Conservation (phyloP, 2,113 vertebrate genomes). For the Callospermophilus lateralis region DNA sequence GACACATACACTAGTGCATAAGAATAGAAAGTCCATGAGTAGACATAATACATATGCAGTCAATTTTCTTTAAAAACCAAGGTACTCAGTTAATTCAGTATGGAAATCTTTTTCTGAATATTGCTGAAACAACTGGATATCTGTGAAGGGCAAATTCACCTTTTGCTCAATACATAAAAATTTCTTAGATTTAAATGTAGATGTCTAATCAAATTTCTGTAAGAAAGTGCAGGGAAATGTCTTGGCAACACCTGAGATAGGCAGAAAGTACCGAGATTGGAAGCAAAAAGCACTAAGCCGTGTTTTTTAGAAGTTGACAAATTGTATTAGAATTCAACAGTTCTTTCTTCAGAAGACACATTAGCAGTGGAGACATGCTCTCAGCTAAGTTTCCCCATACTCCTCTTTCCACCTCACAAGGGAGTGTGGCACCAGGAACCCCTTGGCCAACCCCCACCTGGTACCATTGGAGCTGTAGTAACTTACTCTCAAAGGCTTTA, state of each 20-base stretch:
- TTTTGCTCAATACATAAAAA: not conserved
- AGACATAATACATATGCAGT: not conserved
- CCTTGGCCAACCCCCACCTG: conserved; percentile 4
- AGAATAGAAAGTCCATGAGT: not conserved
- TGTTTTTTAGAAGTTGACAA: not conserved
- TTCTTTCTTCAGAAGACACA: not conserved
- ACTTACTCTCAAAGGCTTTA: conserved; percentile 75
- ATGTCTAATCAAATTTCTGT: not conserved
- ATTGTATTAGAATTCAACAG: not conserved
- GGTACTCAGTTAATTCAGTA: not conserved
- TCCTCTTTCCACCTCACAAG: not conserved
- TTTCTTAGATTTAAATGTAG: not conserved
- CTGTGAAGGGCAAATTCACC: not conserved
- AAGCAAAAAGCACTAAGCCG: not conserved
- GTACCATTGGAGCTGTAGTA: conserved; percentile 57
- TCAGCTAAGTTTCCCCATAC: not conserved
- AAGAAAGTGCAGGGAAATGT: not conserved
- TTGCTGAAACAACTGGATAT: not conserved
- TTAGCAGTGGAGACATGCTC: not conserved
- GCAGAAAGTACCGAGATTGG: not conserved
- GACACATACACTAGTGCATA: too few relatives aligned
- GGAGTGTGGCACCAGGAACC: not conserved
- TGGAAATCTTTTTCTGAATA: not conserved
- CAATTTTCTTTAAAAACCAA: not conserved
- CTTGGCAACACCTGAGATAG: not conserved